Conservation (phyloP, 2,797 vertebrate genomes). For the Amazona ochrocephala region DNA sequence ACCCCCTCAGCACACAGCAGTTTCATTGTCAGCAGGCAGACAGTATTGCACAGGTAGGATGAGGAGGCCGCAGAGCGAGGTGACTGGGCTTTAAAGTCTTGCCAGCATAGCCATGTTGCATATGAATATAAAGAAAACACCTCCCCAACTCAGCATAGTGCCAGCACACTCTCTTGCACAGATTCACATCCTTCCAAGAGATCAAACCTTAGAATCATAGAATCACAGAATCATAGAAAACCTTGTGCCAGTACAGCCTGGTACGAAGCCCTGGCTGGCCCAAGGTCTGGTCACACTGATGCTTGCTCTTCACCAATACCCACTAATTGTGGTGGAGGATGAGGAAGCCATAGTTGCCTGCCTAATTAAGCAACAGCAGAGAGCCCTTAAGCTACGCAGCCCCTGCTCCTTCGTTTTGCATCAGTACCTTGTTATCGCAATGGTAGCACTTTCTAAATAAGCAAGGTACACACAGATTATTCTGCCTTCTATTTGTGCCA, state of each 20-base stretch:
- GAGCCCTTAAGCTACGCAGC: background rate
- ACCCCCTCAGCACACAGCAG: rapidly evolving
- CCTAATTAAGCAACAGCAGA: slow-evolving; percentile 32
- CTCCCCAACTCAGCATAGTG: background rate
- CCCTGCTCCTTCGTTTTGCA: background rate
- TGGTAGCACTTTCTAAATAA: background rate
- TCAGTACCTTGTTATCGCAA: slow-evolving; percentile 17
- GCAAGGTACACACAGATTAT: background rate
- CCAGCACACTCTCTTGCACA: background rate
- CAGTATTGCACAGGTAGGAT: background rate
- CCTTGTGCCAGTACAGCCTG: rapidly evolving
- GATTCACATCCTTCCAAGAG: background rate
- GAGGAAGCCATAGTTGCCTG: background rate
- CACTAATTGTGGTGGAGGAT: background rate
- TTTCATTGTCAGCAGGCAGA: rapidly evolving
- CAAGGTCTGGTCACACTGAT: background rate
- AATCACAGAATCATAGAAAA: background rate
- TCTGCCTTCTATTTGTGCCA: background rate
- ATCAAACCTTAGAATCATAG: background rate
- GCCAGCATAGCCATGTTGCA: background rate
- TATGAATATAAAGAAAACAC: background rate
- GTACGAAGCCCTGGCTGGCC: background rate
- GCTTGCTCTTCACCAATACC: background rate
- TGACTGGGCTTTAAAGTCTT: background rate
- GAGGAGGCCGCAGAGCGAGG: background rate